A percentile compares a stretch with the other conserved stretches of the same genome.
phyloP scores from a whole-genome alignment of 1,140 invertebrate species.

The Saccostrea glomerata region DNA sequence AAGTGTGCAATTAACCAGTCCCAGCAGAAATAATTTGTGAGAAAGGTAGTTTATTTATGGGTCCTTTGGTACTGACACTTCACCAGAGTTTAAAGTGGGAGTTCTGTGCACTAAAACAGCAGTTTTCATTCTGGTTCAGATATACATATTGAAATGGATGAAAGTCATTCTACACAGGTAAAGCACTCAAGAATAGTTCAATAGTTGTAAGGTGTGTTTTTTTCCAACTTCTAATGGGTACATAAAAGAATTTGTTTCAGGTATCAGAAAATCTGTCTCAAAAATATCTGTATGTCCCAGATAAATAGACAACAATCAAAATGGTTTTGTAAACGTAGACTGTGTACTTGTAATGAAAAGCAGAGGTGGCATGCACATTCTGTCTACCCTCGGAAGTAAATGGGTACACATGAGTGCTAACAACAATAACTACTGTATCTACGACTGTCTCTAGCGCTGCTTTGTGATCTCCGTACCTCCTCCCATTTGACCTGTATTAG shows the following conservation, averaged over 20 bases:
- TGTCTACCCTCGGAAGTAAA: not conserved
- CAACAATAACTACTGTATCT: slow-evolving; percentile 20
- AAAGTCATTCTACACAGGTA: too few relatives aligned
- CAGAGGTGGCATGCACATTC: not conserved
- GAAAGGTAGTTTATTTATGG: not conserved
- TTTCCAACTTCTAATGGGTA: too few relatives aligned
- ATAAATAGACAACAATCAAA: not conserved
- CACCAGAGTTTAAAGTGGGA: not conserved
- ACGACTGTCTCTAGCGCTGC: slow-evolving; percentile 25
- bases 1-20: not conserved
- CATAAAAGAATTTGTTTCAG: too few relatives aligned
- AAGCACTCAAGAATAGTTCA: too few relatives aligned
- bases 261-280: not conserved
- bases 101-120: too few relatives aligned
- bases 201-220: too few relatives aligned
- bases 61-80: not conserved
- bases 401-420: not conserved
- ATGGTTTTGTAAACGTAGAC: not conserved
- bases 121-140: too few relatives aligned
- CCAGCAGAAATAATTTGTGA: not conserved
- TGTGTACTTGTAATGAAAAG: slow-evolving; percentile 37
- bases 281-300: not conserved
- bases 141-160: too few relatives aligned
- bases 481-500: slow-evolving; percentile 85
- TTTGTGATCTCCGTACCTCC: slow-evolving; percentile 58